Conservation (phyloP, 2,797 vertebrate species). For the Atherinosoma microstoma region DNA sequence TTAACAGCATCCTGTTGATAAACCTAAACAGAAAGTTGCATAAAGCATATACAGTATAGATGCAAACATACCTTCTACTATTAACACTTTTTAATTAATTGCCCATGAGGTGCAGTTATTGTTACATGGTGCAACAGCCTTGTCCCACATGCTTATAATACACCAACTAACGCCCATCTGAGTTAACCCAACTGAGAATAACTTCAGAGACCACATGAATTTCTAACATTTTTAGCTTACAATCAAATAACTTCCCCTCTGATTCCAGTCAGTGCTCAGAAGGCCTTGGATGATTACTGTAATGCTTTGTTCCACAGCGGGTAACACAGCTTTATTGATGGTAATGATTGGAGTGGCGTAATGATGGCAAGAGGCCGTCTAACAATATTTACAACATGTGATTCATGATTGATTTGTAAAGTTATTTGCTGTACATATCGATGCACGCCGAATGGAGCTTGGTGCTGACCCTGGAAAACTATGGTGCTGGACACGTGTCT, state of each 20-base stretch:
- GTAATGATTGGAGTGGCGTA: conserved; percentile 17
- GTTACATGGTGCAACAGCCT: too few species aligned
- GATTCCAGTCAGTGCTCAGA: background rate
- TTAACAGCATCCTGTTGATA: background rate
- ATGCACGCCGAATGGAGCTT: conserved; percentile 34
- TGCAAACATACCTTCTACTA: background rate
- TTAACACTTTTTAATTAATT: background rate
- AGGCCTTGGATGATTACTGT: background rate
- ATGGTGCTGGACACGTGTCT: background rate
- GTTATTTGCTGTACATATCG: conserved; percentile 31
- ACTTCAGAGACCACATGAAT: background rate
- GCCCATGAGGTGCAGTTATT: conserved; percentile 12
- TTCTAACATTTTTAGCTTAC: background rate
- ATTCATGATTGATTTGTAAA: conserved; percentile 50
- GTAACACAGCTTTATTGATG: background rate
- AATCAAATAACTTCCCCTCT: background rate
- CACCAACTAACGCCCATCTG: background rate
- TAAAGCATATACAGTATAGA: background rate
- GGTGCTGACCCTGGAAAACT: conserved; percentile 9
- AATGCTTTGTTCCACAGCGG: background rate
- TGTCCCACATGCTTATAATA: background rate
- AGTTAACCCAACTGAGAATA: background rate
- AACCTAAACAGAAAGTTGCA: conserved; percentile 3
- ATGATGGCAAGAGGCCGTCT: conserved; percentile 17
- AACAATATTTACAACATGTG: conserved; percentile 30